Percentiles rank a stretch among this genome's conserved stretches.
phyloP scores from a whole-genome alignment of 2,888 invertebrate genomes.

The Rugalucina vietnamica region DNA sequence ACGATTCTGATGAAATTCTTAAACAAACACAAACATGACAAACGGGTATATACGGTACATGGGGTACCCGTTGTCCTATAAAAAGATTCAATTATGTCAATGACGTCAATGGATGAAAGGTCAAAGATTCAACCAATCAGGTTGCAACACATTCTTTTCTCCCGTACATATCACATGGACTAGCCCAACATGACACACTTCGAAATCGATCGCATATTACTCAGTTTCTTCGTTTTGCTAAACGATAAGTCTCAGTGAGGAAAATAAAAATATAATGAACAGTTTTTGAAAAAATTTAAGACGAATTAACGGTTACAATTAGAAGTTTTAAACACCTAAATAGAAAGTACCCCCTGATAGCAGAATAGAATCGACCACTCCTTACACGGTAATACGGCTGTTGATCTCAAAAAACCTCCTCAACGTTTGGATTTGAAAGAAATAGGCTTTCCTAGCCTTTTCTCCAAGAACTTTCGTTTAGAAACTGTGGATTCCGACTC shows the following conservation, averaged over 20 bases:
- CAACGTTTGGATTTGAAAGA: conserved; percentile 50
- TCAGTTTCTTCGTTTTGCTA: too few species aligned
- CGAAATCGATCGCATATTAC: neutral
- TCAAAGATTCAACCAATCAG: conserved; percentile 43
- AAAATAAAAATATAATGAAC: neutral
- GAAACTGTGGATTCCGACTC: conserved; percentile 49
- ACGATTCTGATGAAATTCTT: too few species aligned
- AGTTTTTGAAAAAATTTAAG: neutral
- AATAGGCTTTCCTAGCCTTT: conserved; percentile 43
- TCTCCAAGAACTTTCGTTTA: conserved; percentile 42
- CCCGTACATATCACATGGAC: conserved; percentile 3
- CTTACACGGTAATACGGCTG: conserved; percentile 64
- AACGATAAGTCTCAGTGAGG: too few species aligned
- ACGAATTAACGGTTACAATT: neutral
- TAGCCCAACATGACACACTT: neutral
- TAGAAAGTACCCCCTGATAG: neutral
- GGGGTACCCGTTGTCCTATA: neutral
- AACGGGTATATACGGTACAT: neutral
- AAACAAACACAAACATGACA: neutral
- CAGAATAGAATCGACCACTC: conserved; percentile 51
- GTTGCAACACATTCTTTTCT: conserved; percentile 30
- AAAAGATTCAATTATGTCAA: conserved; percentile 38
- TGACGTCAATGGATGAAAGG: conserved; percentile 23
- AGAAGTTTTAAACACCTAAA: neutral
- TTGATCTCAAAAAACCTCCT: conserved; percentile 46